A percentile compares a stretch with the other conserved stretches of the same genome.
These are phyloP conservation scores for Aselliscus stoliczkanus DNA, from an alignment of 2,797 vertebrate species.

Conservation along the genomic window DNA sequence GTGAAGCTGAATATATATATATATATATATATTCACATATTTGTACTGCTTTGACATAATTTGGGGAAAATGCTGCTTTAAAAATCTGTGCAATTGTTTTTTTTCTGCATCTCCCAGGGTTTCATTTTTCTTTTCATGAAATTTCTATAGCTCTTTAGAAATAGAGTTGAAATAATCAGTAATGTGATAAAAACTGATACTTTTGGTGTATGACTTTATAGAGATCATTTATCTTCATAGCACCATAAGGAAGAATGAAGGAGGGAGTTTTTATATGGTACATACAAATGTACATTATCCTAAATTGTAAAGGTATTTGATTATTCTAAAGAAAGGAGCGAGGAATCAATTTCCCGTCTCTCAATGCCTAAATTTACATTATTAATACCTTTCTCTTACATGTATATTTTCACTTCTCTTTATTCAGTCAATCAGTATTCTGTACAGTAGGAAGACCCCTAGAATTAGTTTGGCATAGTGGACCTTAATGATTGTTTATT, in stretches of 20 bases:
- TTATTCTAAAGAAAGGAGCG: neutral
- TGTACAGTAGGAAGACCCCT: neutral
- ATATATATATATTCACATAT: neutral
- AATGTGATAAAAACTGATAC: neutral
- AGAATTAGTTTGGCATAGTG: neutral
- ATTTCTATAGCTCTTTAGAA: slow-evolving; percentile 4
- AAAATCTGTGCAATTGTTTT: slow-evolving; percentile 9
- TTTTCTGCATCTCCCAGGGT: neutral
- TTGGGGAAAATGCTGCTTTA: neutral
- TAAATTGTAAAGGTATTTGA: neutral
- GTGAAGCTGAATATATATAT: neutral
- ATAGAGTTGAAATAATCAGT: neutral
- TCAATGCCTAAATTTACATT: neutral
- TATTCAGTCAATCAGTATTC: neutral
- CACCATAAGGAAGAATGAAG: neutral
- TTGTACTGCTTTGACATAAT: neutral
- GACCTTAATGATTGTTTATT: neutral
- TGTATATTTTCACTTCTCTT: neutral
- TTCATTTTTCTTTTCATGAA: slow-evolving; percentile 24
- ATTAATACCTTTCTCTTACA: neutral
- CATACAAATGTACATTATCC: neutral
- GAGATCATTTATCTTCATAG: neutral
- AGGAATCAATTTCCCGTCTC: neutral
- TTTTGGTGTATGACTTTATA: neutral
- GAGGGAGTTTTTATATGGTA: neutral